A percentile compares a stretch with the other conserved stretches of the same genome.
phyloP scores from a whole-genome alignment of 1,140 invertebrate genomes.

The Atopsyche davidsoni region DNA sequence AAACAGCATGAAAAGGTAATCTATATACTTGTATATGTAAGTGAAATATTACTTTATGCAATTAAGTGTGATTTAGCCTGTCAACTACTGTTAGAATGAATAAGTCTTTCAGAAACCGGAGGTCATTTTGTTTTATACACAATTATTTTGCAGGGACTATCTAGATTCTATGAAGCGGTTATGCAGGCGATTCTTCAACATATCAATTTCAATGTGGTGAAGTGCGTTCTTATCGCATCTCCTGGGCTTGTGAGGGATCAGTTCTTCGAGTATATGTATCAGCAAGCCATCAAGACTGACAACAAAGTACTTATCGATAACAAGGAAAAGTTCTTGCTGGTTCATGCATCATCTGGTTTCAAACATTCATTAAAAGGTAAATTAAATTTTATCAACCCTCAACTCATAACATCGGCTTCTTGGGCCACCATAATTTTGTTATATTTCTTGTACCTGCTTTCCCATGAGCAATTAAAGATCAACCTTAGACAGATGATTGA shows the following conservation, averaged over 20 bases:
- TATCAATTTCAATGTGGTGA: slow-evolving; percentile 94
- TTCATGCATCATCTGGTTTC: slow-evolving; percentile 97
- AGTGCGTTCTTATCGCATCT: slow-evolving; percentile 93
- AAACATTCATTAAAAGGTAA: slow-evolving; percentile 96
- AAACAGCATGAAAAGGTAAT: slow-evolving; percentile 93
- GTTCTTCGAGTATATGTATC: slow-evolving; percentile 92
- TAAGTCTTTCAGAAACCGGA: too few species aligned
- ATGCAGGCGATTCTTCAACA: slow-evolving; percentile 92
- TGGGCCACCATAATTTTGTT: too few species aligned
- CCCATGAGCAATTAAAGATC: too few species aligned
- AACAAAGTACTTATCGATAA: slow-evolving; percentile 88
- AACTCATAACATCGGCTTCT: too few species aligned
- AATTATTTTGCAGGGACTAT: slow-evolving; percentile 63
- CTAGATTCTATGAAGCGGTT: slow-evolving; percentile 91
- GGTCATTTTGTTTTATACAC: too few species aligned
- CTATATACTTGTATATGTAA: neutral
- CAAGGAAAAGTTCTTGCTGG: slow-evolving; percentile 90
- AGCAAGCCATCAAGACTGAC: slow-evolving; percentile 85
- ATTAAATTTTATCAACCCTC: slow-evolving; percentile 19
- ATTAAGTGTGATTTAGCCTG: too few species aligned
- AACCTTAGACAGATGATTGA: too few species aligned
- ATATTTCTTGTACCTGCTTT: too few species aligned
- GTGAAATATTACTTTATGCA: too few species aligned
- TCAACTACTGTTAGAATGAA: too few species aligned
- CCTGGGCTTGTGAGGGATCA: slow-evolving; percentile 98